phyloP scores from a whole-genome alignment of 1,140 invertebrate genomes.

The Drosophila auraria region DNA sequence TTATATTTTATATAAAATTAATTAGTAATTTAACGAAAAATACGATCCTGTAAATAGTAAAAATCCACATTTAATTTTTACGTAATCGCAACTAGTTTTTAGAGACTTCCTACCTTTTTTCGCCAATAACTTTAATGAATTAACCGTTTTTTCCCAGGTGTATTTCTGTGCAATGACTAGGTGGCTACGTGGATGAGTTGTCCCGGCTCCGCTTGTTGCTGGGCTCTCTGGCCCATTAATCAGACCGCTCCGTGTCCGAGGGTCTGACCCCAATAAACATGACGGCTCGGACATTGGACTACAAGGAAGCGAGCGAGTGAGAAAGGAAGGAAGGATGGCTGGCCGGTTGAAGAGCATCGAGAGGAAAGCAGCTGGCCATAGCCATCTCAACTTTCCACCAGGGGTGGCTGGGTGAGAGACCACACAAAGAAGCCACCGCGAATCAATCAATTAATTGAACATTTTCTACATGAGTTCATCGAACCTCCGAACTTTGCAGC shows the following conservation, averaged over 20 bases:
- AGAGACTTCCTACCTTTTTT: neutral
- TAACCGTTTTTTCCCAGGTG: conserved; percentile 15
- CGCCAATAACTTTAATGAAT: too few relatives aligned
- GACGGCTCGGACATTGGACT: conserved; percentile 51
- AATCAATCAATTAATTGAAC: conserved; percentile 81
- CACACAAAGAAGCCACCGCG: conserved; percentile 52
- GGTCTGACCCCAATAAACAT: conserved; percentile 73
- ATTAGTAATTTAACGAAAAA: neutral
- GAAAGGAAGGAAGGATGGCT: conserved; percentile 9
- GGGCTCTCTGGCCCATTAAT: conserved; percentile 56
- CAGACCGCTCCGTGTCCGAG: conserved; percentile 43
- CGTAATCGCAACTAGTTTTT: too few relatives aligned
- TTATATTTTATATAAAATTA: too few relatives aligned
- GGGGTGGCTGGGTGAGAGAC: conserved; percentile 10
- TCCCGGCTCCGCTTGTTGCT: conserved; percentile 34
- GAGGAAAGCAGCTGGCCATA: conserved; percentile 28
- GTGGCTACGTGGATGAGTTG: conserved; percentile 41
- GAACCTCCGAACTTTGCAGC: conserved; percentile 58
- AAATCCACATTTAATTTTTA: neutral
- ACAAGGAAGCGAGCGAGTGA: conserved; percentile 28
- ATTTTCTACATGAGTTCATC: conserved; percentile 76
- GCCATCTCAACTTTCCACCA: conserved; percentile 19
- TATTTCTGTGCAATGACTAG: conserved; percentile 57
- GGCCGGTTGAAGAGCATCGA: neutral
- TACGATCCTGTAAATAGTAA: neutral